These are phyloP conservation scores for Suncus etruscus DNA, from an alignment of 2,113 vertebrate genomes.

Conservation along the genomic window DNA sequence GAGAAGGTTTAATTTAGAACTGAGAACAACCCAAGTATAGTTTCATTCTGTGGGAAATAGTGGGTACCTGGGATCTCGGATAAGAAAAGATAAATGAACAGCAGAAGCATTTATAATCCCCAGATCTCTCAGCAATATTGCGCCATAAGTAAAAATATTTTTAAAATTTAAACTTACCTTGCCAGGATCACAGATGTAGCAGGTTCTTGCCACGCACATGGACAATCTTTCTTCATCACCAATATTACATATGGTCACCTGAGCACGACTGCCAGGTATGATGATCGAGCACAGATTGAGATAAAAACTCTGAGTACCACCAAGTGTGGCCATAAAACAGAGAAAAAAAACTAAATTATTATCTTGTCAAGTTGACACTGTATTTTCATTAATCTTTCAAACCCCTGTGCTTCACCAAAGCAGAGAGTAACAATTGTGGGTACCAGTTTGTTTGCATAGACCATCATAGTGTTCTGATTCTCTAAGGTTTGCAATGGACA, in stretches of 20 bases:
- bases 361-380: neutral
- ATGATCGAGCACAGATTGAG: no score
- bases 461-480: neutral
- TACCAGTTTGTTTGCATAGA: neutral
- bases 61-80: neutral
- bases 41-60: neutral
- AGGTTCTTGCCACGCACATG: no score
- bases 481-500: neutral
- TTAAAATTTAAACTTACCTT: neutral
- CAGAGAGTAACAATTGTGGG: neutral
- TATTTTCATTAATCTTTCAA: constrained; percentile 18
- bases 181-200: neutral
- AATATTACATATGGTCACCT: no score
- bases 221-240: no score
- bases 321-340: no score
- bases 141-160: neutral
- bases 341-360: neutral
- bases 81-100: neutral
- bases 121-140: neutral
- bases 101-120: neutral
- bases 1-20: neutral
- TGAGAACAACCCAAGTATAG: neutral
- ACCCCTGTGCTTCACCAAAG: neutral
- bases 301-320: no score
- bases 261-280: no score